Conservation (phyloP, 2,113 vertebrate genomes). For the Oncorhynchus nerka region DNA sequence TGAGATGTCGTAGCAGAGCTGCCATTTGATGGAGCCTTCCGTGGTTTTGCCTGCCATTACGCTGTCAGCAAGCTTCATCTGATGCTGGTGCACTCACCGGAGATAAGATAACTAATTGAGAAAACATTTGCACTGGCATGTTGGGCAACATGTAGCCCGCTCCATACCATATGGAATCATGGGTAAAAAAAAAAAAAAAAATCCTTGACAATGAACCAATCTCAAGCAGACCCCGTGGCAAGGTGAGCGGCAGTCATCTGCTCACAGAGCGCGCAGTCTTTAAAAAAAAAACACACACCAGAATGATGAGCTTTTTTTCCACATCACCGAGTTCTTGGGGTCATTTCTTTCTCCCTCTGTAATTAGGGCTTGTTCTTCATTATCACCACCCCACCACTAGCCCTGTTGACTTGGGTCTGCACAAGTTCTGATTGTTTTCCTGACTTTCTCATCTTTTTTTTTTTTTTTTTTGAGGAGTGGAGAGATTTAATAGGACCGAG, state of each 20-base stretch:
- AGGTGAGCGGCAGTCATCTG: conserved; percentile 97
- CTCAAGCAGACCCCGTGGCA: conserved; percentile 97
- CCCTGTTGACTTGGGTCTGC: conserved; percentile 49
- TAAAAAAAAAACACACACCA: conserved; percentile 68
- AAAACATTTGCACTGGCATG: conserved; percentile 98
- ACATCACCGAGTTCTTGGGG: conserved; percentile 84
- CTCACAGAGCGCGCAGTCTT: conserved; percentile 80
- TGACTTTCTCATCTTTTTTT: conserved; percentile 50
- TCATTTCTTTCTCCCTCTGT: conserved; percentile 65
- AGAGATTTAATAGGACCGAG: conserved; percentile 93
- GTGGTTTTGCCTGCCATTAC: conserved; percentile 97
- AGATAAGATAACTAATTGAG: conserved; percentile 99
- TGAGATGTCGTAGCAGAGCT: conserved; percentile 99
- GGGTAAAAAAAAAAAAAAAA: conserved; percentile 88
- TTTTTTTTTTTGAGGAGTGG: conserved; percentile 80
- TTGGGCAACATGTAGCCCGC: conserved; percentile 97
- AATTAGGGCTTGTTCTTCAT: conserved; percentile 87
- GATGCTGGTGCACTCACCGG: conserved; percentile 89
- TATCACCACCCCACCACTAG: conserved; percentile 32
- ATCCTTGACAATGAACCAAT: conserved; percentile 98
- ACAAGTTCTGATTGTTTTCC: conserved; percentile 47
- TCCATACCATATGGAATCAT: conserved; percentile 98
- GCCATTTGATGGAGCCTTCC: conserved; percentile 99
- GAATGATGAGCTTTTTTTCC: conserved; percentile 83
- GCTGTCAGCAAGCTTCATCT: conserved; percentile 99